Evolutionary conservation across 2,113 vertebrate genomes (phyloP).

Genomic region (Stomatorhinus ivindoensis): DNA sequence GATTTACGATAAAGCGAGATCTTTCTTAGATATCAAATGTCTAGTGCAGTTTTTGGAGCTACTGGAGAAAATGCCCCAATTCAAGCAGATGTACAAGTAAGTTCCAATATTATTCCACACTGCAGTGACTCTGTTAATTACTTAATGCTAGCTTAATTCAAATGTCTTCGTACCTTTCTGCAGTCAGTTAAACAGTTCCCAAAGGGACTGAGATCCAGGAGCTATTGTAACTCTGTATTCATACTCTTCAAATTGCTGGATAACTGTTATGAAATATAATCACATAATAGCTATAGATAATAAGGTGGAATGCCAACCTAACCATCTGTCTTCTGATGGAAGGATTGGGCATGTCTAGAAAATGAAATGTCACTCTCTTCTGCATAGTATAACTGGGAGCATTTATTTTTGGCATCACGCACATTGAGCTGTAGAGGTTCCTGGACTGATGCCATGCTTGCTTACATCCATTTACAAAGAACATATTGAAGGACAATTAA

Average conservation of each 20-base stretch:
- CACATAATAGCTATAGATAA: background rate
- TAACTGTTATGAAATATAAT: conserved; percentile 7
- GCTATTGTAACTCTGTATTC: background rate
- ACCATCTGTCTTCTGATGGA: background rate
- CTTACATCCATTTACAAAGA: conserved; percentile 4
- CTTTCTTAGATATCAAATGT: background rate
- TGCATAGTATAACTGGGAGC: background rate
- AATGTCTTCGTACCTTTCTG: background rate
- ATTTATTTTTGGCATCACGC: background rate
- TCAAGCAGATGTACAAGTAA: background rate
- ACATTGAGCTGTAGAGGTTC: background rate
- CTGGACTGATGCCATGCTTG: background rate
- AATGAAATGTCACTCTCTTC: background rate
- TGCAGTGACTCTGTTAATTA: background rate
- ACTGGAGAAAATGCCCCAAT: background rate
- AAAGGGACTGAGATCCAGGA: background rate
- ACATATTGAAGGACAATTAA: conserved; percentile 17
- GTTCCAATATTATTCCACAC: background rate
- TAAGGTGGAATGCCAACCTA: background rate
- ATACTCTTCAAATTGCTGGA: background rate
- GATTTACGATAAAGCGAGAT: background rate
- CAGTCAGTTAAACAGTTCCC: background rate
- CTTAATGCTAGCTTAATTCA: background rate
- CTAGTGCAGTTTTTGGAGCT: background rate
- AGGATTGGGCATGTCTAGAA: background rate